Percentiles rank a stretch among this genome's conserved stretches.
Evolutionary conservation across 2,888 invertebrate genomes (phyloP).

Genomic region (Apamea sordens): DNA sequence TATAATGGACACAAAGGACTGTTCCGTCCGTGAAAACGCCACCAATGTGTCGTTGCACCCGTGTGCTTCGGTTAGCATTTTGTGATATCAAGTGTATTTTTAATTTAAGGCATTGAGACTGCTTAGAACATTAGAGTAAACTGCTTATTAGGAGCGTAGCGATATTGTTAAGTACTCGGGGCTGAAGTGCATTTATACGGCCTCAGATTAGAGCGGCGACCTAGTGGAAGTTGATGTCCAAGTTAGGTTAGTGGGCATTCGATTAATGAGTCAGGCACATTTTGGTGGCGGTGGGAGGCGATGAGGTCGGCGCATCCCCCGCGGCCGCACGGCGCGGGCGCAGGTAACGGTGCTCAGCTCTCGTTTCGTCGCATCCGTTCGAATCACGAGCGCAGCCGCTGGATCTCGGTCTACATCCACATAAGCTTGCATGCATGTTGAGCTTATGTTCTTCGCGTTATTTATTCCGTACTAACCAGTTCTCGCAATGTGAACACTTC

Average conservation of each 20-base stretch:
- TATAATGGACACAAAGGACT: conserved; percentile 78
- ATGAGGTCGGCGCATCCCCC: conserved; percentile 74
- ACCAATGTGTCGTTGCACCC: conserved; percentile 77
- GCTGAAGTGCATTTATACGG: conserved; percentile 77
- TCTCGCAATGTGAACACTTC: conserved; percentile 73
- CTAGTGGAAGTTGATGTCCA: conserved; percentile 65
- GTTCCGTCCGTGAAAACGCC: conserved; percentile 76
- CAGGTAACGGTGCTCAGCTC: conserved; percentile 87
- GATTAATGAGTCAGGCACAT: conserved; percentile 76
- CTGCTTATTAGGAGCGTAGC: conserved; percentile 74
- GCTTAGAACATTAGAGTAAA: conserved; percentile 70
- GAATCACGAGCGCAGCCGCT: conserved; percentile 69
- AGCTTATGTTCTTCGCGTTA: conserved; percentile 69
- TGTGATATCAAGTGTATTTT: conserved; percentile 88
- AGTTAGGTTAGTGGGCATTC: conserved; percentile 74
- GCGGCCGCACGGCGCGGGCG: conserved; percentile 69
- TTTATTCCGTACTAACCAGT: conserved; percentile 73
- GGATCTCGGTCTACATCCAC: conserved; percentile 68
- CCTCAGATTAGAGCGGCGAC: conserved; percentile 70
- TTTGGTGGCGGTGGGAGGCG: conserved; percentile 71
- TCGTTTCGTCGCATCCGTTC: conserved; percentile 81
- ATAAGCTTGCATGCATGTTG: conserved; percentile 64
- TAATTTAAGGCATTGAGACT: conserved; percentile 81
- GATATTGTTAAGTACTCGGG: conserved; percentile 69
- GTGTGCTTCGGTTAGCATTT: conserved; percentile 82